Percentiles rank a stretch among this genome's conserved stretches.
Evolutionary conservation across 2,113 vertebrate species (phyloP).

Genomic region (Empidonax traillii): DNA sequence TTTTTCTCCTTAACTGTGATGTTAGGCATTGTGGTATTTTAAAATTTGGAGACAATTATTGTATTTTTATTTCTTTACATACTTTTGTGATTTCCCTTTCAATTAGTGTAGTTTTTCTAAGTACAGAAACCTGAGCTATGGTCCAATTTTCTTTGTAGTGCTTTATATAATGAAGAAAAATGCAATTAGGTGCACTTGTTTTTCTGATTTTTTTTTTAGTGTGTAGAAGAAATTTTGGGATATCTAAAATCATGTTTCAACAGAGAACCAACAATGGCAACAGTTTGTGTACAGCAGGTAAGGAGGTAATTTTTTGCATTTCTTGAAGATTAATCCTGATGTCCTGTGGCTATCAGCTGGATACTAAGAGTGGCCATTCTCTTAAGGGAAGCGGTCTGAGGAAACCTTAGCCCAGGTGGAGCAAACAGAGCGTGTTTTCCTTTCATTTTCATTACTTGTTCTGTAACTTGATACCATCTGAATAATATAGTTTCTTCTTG

Average conservation of each 20-base stretch:
- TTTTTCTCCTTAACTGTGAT: neutral
- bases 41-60: neutral
- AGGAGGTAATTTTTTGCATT: neutral
- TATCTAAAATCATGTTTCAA: conserved; percentile 96
- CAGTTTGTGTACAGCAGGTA: conserved; percentile 97
- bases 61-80: neutral
- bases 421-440: neutral
- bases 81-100: neutral
- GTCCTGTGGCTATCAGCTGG: neutral
- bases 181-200: neutral
- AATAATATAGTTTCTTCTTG: neutral
- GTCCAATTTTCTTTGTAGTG: neutral
- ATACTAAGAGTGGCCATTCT: neutral
- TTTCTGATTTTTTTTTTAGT: conserved; percentile 70
- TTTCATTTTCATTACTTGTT: neutral
- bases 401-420: neutral
- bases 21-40: neutral
- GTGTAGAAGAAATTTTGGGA: conserved; percentile 94
- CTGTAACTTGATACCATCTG: neutral
- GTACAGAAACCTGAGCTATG: neutral
- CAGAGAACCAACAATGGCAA: conserved; percentile 93
- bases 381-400: neutral
- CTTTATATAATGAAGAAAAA: neutral
- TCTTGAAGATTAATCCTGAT: neutral
- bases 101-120: neutral